These are phyloP conservation scores for human (Homo sapiens) DNA, from an alignment of 2,113 vertebrate species.

Conservation along the genomic window DNA sequence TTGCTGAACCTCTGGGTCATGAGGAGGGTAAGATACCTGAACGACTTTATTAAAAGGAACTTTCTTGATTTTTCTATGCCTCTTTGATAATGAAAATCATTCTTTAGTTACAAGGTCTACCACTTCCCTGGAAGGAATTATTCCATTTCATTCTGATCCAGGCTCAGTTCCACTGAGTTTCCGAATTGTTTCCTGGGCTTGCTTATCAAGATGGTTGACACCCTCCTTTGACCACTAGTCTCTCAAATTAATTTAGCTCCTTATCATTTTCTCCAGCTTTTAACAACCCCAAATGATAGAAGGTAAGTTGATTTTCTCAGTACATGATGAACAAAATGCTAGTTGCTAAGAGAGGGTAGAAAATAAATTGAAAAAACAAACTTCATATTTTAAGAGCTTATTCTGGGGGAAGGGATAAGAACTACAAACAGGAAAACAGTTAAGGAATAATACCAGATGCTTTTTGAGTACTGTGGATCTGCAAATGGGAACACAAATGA, in stretches of 20 bases:
- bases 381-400: not conserved
- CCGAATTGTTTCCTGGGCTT: not conserved
- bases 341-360: conserved; percentile 16
- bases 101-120: conserved; percentile 42
- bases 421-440: not conserved
- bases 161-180: not conserved
- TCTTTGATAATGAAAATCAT: conserved; percentile 38
- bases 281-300: conserved; percentile 33
- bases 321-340: conserved; percentile 1
- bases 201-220: not conserved
- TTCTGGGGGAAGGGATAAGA: not conserved
- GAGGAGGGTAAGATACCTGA: not conserved
- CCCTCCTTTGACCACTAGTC: not conserved
- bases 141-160: conserved; percentile 28
- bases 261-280: conserved; percentile 51
- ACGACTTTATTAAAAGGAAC: conserved; percentile 27
- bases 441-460: conserved; percentile 34
- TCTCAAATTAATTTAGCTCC: conserved; percentile 40
- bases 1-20: not conserved
- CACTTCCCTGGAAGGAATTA: conserved; percentile 20
- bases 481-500: not conserved
- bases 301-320: conserved; percentile 36
- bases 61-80: not conserved
- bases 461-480: not conserved
- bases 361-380: conserved; percentile 44